phyloP scores from a whole-genome alignment of 2,113 vertebrate species.

The Psophia crepitans region DNA sequence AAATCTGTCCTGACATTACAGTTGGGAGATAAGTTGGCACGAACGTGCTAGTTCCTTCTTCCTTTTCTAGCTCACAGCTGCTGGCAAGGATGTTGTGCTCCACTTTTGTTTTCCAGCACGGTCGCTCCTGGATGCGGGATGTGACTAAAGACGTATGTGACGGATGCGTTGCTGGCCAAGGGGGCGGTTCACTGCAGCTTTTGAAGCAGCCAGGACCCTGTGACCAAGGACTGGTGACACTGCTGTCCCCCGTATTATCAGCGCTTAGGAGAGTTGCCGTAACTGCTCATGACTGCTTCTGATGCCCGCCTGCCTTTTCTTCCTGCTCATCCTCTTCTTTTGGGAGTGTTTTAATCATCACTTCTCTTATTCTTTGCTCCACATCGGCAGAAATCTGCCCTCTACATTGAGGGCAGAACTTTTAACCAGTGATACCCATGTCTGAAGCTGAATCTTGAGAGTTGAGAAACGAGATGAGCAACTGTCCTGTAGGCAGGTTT shows the following conservation, averaged over 20 bases:
- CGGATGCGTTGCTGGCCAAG: neutral
- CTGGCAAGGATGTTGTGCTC: neutral
- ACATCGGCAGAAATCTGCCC: neutral
- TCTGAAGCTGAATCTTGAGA: neutral
- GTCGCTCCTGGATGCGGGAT: neutral
- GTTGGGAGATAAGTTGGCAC: neutral
- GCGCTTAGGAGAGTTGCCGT: neutral
- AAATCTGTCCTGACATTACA: neutral
- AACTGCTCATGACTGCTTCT: neutral
- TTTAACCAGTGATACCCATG: accelerated
- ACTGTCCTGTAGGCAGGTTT: neutral
- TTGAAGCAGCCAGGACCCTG: neutral
- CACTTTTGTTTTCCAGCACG: neutral
- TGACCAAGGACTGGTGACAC: neutral
- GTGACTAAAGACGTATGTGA: accelerated
- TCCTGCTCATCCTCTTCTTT: neutral
- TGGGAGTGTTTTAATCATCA: neutral
- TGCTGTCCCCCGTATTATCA: neutral
- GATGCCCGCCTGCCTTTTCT: neutral
- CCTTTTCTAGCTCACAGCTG: neutral
- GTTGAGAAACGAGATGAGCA: neutral
- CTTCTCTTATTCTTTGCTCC: neutral
- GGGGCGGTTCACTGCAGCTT: neutral
- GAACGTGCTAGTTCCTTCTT: accelerated
- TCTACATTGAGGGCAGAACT: neutral